phyloP scores from a whole-genome alignment of 2,888 invertebrate species.

The Apotomis betuletana region DNA sequence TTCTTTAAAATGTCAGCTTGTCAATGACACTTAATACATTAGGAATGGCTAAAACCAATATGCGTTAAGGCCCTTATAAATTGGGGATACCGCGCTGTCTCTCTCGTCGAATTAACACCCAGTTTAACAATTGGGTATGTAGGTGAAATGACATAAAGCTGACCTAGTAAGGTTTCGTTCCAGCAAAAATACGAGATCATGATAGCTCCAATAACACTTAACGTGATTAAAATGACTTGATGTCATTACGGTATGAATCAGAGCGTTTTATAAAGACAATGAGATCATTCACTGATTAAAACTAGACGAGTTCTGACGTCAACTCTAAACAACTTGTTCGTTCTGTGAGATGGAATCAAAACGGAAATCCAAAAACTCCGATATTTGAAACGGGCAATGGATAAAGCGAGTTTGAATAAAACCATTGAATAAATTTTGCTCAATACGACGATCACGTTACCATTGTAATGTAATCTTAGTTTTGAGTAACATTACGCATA shows the following conservation, averaged over 20 bases:
- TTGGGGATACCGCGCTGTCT: too few relatives aligned
- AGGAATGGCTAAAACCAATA: too few relatives aligned
- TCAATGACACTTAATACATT: too few relatives aligned
- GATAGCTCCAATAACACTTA: conserved; percentile 54
- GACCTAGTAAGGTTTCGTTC: conserved; percentile 23
- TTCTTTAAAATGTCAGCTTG: too few relatives aligned
- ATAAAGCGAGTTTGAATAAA: too few relatives aligned
- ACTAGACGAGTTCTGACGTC: conserved; percentile 29
- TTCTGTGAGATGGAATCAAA: neutral
- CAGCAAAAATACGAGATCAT: conserved; percentile 41
- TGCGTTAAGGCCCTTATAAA: too few relatives aligned
- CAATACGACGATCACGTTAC: neutral
- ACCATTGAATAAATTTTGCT: neutral
- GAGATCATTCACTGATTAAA: conserved; percentile 57
- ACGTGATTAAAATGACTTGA: conserved; percentile 46
- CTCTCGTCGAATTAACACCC: neutral
- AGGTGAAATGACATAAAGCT: conserved; percentile 31
- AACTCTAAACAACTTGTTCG: conserved; percentile 11
- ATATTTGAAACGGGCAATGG: too few relatives aligned
- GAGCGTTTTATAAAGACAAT: conserved; percentile 52
- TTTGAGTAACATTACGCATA: conserved; percentile 1
- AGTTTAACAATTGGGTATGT: conserved; percentile 34
- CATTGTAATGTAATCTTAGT: neutral
- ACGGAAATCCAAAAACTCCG: neutral
- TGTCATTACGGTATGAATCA: conserved; percentile 57